Evolutionary conservation across 2,888 invertebrate species (phyloP).

Genomic region (Dynastes grantii): DNA sequence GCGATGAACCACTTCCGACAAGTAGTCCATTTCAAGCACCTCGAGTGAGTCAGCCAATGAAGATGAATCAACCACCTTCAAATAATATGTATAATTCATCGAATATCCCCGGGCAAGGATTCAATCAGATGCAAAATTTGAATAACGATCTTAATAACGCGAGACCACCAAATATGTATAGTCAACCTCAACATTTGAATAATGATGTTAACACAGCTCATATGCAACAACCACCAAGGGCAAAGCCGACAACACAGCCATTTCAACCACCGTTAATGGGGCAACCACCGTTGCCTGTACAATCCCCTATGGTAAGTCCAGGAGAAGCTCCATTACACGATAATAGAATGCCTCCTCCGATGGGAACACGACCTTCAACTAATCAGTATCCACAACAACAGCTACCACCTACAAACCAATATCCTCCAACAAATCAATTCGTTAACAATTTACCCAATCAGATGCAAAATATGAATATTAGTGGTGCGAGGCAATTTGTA

Average conservation of each 20-base stretch:
- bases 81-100: conserved; percentile 3
- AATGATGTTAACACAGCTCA: conserved; percentile 59
- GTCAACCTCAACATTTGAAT: conserved; percentile 70
- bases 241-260: neutral
- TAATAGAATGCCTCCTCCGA: conserved; percentile 42
- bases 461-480: conserved; percentile 69
- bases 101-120: neutral
- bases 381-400: conserved; percentile 59
- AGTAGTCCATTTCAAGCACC: neutral
- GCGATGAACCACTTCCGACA: neutral
- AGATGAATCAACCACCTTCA: neutral
- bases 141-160: conserved; percentile 24
- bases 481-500: conserved; percentile 63
- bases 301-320: conserved; percentile 57
- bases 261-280: conserved; percentile 50
- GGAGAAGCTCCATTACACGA: conserved; percentile 60
- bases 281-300: conserved; percentile 57
- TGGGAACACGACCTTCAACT: conserved; percentile 49
- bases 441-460: conserved; percentile 64
- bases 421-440: conserved; percentile 45
- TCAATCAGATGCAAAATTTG: conserved; percentile 6
- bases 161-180: conserved; percentile 60
- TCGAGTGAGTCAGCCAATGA: neutral
- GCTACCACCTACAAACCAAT: conserved; percentile 58
- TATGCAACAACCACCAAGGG: neutral